Percentiles rank a stretch among this genome's conserved stretches.
Conservation (phyloP, 1,140 invertebrate genomes). For the Gonioctena quinquepunctata region DNA sequence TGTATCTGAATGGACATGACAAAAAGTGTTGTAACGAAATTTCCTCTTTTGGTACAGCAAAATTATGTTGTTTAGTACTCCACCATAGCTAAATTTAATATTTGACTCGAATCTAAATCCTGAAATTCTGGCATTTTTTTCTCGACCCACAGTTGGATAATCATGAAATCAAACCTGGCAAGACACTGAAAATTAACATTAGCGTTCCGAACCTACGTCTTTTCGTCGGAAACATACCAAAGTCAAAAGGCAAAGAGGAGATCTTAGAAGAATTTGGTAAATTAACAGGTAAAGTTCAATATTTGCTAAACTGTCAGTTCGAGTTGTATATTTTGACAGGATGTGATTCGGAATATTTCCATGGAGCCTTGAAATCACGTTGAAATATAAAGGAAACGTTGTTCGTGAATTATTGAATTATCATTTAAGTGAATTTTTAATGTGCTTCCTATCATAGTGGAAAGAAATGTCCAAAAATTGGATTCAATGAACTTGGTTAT, state of each 20-base stretch:
- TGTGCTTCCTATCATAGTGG: too few species aligned
- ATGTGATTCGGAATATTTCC: not conserved
- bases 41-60: conserved; percentile 42
- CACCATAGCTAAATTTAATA: conserved; percentile 39
- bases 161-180: conserved; percentile 99
- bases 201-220: conserved; percentile 99
- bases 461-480: too few species aligned
- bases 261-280: conserved; percentile 99
- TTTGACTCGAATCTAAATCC: conserved; percentile 47
- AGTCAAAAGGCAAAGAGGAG: conserved; percentile 99
- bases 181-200: conserved; percentile 99
- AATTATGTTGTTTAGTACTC: conserved; percentile 35
- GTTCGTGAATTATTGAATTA: too few species aligned
- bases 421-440: too few species aligned
- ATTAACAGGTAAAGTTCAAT: conserved; percentile 94
- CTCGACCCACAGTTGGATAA: conserved; percentile 94
- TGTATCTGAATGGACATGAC: not conserved
- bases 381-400: too few species aligned
- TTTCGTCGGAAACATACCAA: conserved; percentile 99
- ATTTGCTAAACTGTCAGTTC: conserved; percentile 5
- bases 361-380: too few species aligned
- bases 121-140: conserved; percentile 68
- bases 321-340: conserved; percentile 14
- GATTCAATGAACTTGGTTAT: too few species aligned
- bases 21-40: conserved; percentile 40